Conservation (phyloP, 2,113 vertebrate species). For the Ornithorhynchus anatinus region DNA sequence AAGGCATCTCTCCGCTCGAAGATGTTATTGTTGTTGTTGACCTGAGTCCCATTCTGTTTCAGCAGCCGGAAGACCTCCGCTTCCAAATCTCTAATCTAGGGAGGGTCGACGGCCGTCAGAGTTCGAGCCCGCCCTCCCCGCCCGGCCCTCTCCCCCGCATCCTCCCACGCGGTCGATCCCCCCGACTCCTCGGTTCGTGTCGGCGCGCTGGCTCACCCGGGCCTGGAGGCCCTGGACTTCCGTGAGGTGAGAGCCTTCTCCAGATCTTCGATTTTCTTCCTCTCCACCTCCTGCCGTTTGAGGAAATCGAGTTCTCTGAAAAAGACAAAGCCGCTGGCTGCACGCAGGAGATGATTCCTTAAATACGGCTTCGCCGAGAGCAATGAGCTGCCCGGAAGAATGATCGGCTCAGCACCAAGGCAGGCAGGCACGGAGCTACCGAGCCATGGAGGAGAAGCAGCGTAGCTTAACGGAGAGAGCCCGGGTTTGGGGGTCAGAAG, state of each 20-base stretch:
- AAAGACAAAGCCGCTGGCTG: slow-evolving; percentile 25
- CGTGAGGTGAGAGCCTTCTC: slow-evolving; percentile 87
- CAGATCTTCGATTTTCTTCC: slow-evolving; percentile 91
- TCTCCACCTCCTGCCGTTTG: slow-evolving; percentile 91
- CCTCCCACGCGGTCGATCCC: background rate
- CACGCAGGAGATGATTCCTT: slow-evolving; percentile 1
- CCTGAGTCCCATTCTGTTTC: slow-evolving; percentile 93
- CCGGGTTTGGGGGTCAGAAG: background rate
- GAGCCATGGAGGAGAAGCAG: background rate
- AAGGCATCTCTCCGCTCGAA: slow-evolving; percentile 76
- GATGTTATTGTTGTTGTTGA: slow-evolving; percentile 97
- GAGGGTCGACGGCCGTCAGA: slow-evolving; percentile 19
- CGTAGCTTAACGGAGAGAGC: background rate
- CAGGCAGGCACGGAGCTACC: background rate
- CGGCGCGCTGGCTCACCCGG: slow-evolving; percentile 76
- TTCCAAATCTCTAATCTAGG: slow-evolving; percentile 90
- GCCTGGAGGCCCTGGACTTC: slow-evolving; percentile 94
- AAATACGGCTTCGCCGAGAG: background rate
- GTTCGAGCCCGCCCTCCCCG: background rate
- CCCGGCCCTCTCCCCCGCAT: background rate
- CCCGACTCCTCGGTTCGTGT: no score
- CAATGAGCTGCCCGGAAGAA: background rate
- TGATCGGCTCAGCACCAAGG: background rate
- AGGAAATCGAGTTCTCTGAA: slow-evolving; percentile 94
- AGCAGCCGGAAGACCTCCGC: slow-evolving; percentile 91